Conservation (phyloP, 2,888 invertebrate species). For the Volucella zonaria region DNA sequence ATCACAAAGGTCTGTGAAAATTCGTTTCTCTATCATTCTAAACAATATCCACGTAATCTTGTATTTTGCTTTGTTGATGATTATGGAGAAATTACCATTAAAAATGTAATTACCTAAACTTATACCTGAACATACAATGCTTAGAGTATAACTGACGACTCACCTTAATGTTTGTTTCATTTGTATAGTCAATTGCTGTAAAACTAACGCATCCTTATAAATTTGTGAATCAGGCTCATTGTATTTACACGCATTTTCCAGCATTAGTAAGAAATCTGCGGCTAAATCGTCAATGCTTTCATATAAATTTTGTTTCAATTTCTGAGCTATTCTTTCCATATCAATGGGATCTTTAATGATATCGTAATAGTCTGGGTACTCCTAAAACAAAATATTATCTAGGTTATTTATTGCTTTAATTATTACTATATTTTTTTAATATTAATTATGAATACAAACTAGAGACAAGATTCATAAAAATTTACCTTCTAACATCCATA, state of each 20-base stretch:
- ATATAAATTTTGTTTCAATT: conserved; percentile 90
- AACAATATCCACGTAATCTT: too few relatives aligned
- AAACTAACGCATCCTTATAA: conserved; percentile 96
- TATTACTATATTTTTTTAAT: not conserved
- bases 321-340: conserved; percentile 95
- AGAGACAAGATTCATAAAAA: not conserved
- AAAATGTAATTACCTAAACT: too few relatives aligned
- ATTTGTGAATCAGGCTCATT: conserved; percentile 99
- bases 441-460: not conserved
- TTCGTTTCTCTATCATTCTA: too few relatives aligned
- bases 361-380: conserved; percentile 98
- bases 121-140: too few relatives aligned
- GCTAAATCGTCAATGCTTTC: conserved; percentile 93
- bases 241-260: conserved; percentile 98
- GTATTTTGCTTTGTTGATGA: too few relatives aligned
- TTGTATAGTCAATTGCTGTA: conserved; percentile 95
- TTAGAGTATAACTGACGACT: conserved; percentile 64
- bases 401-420: not conserved
- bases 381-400: conserved; percentile 82
- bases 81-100: too few relatives aligned
- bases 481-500: conserved; percentile 75
- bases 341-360: conserved; percentile 98
- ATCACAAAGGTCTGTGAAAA: too few relatives aligned
- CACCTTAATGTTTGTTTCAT: conserved; percentile 93
- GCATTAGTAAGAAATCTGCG: conserved; percentile 95